Percentiles rank a stretch among this genome's conserved stretches.
Evolutionary conservation across 30 jellyfish, hydroid and myxozoan species (phyloP).

Genomic region (Aurelia coerulea): DNA sequence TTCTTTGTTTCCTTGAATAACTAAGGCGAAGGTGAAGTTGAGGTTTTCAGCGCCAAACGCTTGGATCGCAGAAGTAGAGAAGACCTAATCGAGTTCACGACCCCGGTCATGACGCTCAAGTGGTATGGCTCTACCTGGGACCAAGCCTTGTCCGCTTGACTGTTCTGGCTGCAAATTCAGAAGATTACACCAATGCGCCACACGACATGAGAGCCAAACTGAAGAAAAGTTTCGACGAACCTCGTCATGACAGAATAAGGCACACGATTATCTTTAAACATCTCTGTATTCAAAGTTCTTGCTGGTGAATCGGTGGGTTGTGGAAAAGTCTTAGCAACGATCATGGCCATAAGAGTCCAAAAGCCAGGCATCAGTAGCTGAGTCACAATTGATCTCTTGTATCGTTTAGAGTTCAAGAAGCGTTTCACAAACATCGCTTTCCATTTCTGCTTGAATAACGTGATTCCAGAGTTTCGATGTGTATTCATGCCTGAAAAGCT

Average conservation of each 20-base stretch:
- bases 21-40: too few species aligned
- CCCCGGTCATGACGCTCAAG: too few species aligned
- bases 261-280: conserved; percentile 80
- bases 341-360: conserved; percentile 86
- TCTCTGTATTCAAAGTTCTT: conserved; percentile 48
- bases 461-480: conserved; percentile 76
- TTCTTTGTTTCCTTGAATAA: too few species aligned
- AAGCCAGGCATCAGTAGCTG: conserved; percentile 93
- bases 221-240: conserved; percentile 6
- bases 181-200: too few species aligned
- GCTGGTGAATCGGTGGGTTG: conserved; percentile 92
- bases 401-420: conserved; percentile 78
- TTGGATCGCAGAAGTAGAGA: too few species aligned
- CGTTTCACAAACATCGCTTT: conserved; percentile 93
- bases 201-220: not conserved
- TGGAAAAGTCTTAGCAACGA: conserved; percentile 91
- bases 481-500: not conserved
- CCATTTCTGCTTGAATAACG: conserved; percentile 85
- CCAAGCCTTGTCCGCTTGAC: too few species aligned
- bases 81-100: too few species aligned
- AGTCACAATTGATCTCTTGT: conserved; percentile 79
- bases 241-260: conserved; percentile 40
- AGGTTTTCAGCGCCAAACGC: too few species aligned
- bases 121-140: too few species aligned
- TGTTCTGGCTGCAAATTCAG: too few species aligned